Evolutionary conservation across 2,113 vertebrate genomes (phyloP).

Genomic region (Dendrocopos noguchii): DNA sequence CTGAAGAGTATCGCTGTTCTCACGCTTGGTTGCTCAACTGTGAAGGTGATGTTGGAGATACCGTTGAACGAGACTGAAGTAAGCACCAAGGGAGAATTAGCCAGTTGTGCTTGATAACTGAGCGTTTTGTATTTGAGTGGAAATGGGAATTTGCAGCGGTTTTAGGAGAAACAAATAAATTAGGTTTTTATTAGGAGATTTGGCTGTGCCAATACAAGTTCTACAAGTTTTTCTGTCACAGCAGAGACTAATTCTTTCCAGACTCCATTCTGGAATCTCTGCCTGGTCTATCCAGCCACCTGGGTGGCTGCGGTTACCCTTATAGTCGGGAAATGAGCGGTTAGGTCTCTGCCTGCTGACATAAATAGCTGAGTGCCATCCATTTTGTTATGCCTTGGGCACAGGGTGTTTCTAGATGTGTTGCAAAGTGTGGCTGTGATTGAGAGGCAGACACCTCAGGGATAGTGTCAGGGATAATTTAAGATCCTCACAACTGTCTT

Average conservation of each 20-base stretch:
- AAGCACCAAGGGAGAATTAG: not conserved
- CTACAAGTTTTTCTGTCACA: not conserved
- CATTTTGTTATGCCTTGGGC: not conserved
- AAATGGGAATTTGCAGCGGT: not conserved
- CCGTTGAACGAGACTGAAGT: not conserved
- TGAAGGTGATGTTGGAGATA: not conserved
- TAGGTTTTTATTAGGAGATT: not conserved
- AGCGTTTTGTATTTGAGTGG: not conserved
- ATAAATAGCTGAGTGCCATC: not conserved
- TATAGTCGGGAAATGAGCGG: not conserved
- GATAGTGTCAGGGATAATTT: not conserved
- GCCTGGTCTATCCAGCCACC: not conserved
- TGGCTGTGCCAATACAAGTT: not conserved
- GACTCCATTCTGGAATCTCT: not conserved
- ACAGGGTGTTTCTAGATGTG: fast-evolving
- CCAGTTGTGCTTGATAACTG: not conserved
- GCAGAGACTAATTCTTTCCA: not conserved
- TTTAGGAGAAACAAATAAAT: not conserved
- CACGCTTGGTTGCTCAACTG: conserved; percentile 9
- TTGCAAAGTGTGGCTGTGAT: not conserved
- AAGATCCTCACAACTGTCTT: not conserved
- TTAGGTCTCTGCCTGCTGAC: not conserved
- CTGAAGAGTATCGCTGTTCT: not conserved
- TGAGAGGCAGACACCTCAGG: not conserved
- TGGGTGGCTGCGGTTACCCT: not conserved